Conservation (phyloP, 2,797 vertebrate species). For the Carapus acus region DNA sequence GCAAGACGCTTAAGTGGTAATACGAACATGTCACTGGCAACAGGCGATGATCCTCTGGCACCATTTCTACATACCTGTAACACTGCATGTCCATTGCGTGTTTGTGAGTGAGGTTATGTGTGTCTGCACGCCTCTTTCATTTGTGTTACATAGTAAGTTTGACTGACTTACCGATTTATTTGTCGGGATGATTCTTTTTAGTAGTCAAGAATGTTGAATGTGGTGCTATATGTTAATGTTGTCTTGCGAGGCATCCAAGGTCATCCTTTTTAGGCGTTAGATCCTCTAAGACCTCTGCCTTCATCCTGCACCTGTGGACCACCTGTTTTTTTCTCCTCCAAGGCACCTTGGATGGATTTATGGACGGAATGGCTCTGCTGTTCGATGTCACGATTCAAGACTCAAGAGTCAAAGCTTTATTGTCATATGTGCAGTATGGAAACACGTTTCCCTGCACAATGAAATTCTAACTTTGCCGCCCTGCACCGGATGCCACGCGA, state of each 20-base stretch:
- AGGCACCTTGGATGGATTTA: conserved; percentile 40
- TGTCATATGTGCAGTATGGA: no score
- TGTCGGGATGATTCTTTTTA: neutral
- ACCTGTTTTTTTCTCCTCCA: conserved; percentile 44
- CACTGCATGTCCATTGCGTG: conserved; percentile 10
- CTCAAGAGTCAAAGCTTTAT: no score
- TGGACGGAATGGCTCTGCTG: conserved; percentile 18
- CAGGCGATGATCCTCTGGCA: conserved; percentile 50
- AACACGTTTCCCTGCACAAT: no score
- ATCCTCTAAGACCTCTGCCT: conserved; percentile 28
- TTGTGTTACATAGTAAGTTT: no score
- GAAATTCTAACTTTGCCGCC: no score
- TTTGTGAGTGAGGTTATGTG: conserved; percentile 8
- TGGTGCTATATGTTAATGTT: conserved; percentile 10
- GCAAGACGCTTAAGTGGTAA: conserved; percentile 39
- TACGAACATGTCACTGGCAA: conserved; percentile 37
- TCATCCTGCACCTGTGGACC: conserved; percentile 18
- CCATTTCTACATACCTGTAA: conserved; percentile 58
- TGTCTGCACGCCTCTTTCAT: neutral
- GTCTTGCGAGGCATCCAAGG: neutral
- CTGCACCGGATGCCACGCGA: no score
- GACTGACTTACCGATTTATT: neutral
- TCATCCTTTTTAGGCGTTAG: neutral
- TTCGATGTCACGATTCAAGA: conserved; percentile 13
- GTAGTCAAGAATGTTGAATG: neutral